These are phyloP conservation scores for Zosterops pallidus DNA, from an alignment of 2,113 vertebrate species.

Conservation along the genomic window DNA sequence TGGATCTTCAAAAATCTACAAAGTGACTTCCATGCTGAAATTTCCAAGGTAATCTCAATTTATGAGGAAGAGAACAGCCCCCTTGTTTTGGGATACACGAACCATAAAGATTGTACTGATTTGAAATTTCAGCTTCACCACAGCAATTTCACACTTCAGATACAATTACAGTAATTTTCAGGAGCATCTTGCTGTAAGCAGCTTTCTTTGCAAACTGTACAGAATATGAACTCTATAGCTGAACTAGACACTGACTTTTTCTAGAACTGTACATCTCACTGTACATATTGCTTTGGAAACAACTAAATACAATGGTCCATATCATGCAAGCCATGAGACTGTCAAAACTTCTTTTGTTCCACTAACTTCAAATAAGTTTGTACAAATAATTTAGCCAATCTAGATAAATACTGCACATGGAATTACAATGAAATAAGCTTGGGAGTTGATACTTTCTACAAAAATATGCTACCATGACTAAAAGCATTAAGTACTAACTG, in stretches of 20 bases:
- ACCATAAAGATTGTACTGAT: neutral
- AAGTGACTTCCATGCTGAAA: neutral
- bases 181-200: neutral
- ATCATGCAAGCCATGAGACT: slow-evolving; percentile 44
- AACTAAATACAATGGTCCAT: slow-evolving; percentile 56
- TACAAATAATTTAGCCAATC: slow-evolving; percentile 55
- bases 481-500: slow-evolving; percentile 30
- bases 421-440: neutral
- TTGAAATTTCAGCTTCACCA: neutral
- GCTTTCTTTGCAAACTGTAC: slow-evolving; percentile 19
- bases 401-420: slow-evolving; percentile 34
- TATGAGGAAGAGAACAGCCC: neutral
- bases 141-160: neutral
- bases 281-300: slow-evolving; percentile 38
- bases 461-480: slow-evolving; percentile 10
- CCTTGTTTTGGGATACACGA: neutral
- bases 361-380: slow-evolving; percentile 44
- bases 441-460: neutral
- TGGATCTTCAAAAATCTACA: neutral
- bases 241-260: neutral
- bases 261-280: slow-evolving; percentile 31
- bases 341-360: slow-evolving; percentile 42
- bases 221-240: neutral
- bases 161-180: slow-evolving; percentile 2
- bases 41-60: neutral